Conservation (phyloP, 2,113 vertebrate genomes). For the Aythya baeri region DNA sequence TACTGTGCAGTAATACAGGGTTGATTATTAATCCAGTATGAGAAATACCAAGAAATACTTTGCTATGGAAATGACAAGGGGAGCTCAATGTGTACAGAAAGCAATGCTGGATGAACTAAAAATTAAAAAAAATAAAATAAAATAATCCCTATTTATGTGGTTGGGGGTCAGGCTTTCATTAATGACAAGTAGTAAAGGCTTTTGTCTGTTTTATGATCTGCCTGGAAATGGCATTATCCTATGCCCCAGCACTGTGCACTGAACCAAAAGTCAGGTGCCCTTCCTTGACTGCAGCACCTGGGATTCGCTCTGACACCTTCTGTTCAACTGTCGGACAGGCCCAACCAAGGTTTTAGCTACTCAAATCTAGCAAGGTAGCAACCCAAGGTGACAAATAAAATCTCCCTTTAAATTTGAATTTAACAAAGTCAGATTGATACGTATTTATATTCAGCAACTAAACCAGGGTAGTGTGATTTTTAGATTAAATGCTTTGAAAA, state of each 20-base stretch:
- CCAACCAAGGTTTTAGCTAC: background rate
- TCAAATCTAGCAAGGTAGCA: background rate
- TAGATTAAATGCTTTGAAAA: background rate
- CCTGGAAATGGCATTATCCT: background rate
- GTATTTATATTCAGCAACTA: background rate
- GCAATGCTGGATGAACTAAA: background rate
- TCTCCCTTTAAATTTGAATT: background rate
- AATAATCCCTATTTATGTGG: background rate
- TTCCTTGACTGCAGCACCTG: background rate
- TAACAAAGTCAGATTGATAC: background rate
- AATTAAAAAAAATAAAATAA: background rate
- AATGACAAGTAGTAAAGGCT: background rate
- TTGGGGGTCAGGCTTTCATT: background rate
- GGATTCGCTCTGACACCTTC: background rate
- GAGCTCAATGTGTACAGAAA: background rate
- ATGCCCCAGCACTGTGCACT: fast-evolving
- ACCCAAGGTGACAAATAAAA: background rate
- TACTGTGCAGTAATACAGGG: background rate
- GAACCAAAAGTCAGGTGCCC: background rate
- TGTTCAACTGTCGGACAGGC: background rate
- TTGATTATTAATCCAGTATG: background rate
- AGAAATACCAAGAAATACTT: background rate
- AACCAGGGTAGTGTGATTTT: background rate
- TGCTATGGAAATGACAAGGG: background rate
- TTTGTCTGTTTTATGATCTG: background rate